These are phyloP conservation scores for Calameuta idolon DNA, from an alignment of 2,888 invertebrate genomes.

Conservation along the genomic window DNA sequence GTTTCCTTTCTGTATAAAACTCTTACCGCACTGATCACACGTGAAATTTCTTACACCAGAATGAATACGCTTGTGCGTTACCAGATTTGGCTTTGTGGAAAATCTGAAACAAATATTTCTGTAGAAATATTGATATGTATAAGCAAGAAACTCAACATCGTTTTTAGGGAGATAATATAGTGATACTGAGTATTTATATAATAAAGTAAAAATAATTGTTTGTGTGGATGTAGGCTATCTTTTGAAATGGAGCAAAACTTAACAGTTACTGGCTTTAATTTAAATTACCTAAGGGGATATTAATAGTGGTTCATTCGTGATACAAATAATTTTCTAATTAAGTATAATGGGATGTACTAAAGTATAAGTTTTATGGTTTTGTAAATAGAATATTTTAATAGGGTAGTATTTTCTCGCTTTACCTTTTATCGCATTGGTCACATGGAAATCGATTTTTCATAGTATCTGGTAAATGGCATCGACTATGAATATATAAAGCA, in stretches of 20 bases:
- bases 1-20: constrained; percentile 73
- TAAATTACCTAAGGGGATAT: neutral
- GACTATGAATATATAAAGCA: constrained; percentile 69
- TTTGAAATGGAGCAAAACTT: neutral
- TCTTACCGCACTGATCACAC: constrained; percentile 73
- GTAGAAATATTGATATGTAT: neutral
- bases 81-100: constrained; percentile 71
- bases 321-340: too few species aligned
- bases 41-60: constrained; percentile 70
- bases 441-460: constrained; percentile 72
- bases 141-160: neutral
- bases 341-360: too few species aligned
- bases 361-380: neutral
- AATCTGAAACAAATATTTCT: constrained; percentile 54
- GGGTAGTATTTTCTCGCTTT: neutral
- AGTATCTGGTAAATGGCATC: constrained; percentile 71
- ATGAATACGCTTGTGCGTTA: constrained; percentile 72
- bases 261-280: neutral
- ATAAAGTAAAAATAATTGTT: neutral
- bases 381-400: neutral
- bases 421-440: constrained; percentile 72
- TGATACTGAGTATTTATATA: neutral
- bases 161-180: neutral
- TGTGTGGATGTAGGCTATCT: neutral
- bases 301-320: too few species aligned